Evolutionary conservation across 2,888 invertebrate genomes (phyloP), one percentile per base, ranked within the genome.

Genomic region (Drosophila meridionalis): DNA sequence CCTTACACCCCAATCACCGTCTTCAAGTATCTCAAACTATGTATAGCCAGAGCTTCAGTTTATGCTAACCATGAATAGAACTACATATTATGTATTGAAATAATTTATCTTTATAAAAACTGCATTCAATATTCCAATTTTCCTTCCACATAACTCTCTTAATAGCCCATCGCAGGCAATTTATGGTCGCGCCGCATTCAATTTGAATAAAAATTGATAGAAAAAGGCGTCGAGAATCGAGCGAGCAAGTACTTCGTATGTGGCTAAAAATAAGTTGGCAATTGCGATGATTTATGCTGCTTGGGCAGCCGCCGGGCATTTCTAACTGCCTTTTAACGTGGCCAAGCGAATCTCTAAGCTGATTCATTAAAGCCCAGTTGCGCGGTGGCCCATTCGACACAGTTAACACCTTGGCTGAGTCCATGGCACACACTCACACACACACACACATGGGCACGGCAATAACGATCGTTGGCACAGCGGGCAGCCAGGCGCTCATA

Each of bases 401-500:
- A 75, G 72, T 76, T 66, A 64, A 64, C 69, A 64, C 71, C 52
- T 72, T 59, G 28, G 47, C 63, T 30, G 67, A 68, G 55, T 28
- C 40, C 38, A 11, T 28, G 53, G 36, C 55, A 55, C 53, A 55
- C 53, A 28, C 38, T 38, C 53, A 36, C 36, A 28, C 55, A 53
- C 53, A 12, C 26, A 26, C 26, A 26, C 8, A 40, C 14, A 2
- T 9, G 0, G 9, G 12, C 12, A 43, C 26, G 26, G 36, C 53
- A 28, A 56, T 26, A 58, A 67, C 72, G 83, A 83, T 82, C 82
- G 68, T 69, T 59, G 61, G 72, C 82, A 59, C 87, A 87, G 87
- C 87, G 84, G 84, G 87, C 40, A 47, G 77, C 55, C 78, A 36
- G 60, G 66, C 73, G 71, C 57, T 72, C 76, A 68, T 78, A 83